These are phyloP conservation scores for Hiodon tergisus DNA, from an alignment of 2,113 vertebrate species.

Conservation along the genomic window DNA sequence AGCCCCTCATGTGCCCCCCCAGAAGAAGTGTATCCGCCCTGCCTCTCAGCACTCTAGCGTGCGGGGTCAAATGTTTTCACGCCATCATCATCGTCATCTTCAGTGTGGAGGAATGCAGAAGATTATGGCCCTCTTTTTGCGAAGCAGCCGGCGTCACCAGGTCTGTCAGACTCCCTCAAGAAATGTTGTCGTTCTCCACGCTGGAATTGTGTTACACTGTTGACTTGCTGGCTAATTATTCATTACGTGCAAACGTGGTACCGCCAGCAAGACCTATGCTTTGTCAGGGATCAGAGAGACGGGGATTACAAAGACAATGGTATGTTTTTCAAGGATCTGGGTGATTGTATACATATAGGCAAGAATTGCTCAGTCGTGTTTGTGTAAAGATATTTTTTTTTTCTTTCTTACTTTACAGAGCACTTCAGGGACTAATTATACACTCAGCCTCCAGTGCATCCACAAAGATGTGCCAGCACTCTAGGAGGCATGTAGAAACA, in stretches of 20 bases:
- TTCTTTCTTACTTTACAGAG: conserved; percentile 34
- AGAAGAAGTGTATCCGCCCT: conserved; percentile 25
- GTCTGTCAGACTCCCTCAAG: no score
- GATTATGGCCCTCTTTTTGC: neutral
- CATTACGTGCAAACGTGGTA: no score
- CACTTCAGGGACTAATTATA: conserved; percentile 56
- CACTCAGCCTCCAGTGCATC: conserved; percentile 48
- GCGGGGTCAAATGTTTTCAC: conserved; percentile 51
- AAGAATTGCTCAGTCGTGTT: no score
- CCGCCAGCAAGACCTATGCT: neutral
- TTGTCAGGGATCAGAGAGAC: neutral
- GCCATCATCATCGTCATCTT: conserved; percentile 22
- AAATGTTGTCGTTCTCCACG: neutral
- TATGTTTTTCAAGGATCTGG: conserved; percentile 33
- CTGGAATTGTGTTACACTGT: neutral
- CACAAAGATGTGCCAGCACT: conserved; percentile 50
- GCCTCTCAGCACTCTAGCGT: conserved; percentile 28
- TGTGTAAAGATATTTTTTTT: conserved; percentile 32
- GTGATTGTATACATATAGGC: no score
- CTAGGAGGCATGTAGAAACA: conserved; percentile 50
- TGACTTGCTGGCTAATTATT: neutral
- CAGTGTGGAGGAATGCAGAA: conserved; percentile 35
- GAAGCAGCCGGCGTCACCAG: neutral
- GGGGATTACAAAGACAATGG: no score
- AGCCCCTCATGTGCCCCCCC: conserved; percentile 35